phyloP scores from a whole-genome alignment of 2,888 invertebrate genomes.

The Lochmaea crataegi region DNA sequence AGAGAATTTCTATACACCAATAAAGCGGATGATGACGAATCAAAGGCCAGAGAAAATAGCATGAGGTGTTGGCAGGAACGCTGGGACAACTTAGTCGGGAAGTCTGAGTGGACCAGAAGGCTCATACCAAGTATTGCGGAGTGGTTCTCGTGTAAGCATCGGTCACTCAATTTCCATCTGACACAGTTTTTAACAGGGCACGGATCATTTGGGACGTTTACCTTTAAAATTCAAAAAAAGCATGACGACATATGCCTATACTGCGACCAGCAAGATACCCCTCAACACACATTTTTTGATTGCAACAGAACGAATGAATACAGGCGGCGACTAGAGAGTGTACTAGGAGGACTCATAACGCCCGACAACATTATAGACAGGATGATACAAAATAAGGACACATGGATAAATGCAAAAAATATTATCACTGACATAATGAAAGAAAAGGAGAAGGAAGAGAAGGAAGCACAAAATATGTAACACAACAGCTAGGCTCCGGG shows the following conservation, averaged over 20 bases:
- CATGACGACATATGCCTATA: conserved; percentile 1
- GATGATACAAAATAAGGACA: too few relatives aligned
- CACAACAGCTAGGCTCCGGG: too few relatives aligned
- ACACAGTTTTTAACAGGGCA: conserved; percentile 9
- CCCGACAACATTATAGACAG: too few relatives aligned
- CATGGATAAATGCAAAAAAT: too few relatives aligned
- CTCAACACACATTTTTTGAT: too few relatives aligned
- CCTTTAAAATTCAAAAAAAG: background rate
- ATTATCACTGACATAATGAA: too few relatives aligned
- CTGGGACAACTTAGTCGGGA: background rate
- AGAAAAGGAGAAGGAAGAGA: too few relatives aligned
- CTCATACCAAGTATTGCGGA: conserved; percentile 5
- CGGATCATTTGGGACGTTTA: conserved; percentile 2
- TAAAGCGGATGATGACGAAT: background rate
- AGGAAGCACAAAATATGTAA: too few relatives aligned
- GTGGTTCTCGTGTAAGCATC: background rate
- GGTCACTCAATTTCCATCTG: background rate
- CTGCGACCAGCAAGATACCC: background rate
- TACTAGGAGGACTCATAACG: too few relatives aligned
- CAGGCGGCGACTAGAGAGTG: too few relatives aligned
- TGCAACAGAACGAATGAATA: too few relatives aligned
- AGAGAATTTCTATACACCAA: background rate
- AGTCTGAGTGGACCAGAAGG: conserved; percentile 14
- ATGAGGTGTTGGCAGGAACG: conserved; percentile 1
- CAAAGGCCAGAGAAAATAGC: background rate